A percentile compares a stretch with the other conserved stretches of the same genome.
phyloP scores from a whole-genome alignment of 2,113 vertebrate genomes.

The Anhinga anhinga region DNA sequence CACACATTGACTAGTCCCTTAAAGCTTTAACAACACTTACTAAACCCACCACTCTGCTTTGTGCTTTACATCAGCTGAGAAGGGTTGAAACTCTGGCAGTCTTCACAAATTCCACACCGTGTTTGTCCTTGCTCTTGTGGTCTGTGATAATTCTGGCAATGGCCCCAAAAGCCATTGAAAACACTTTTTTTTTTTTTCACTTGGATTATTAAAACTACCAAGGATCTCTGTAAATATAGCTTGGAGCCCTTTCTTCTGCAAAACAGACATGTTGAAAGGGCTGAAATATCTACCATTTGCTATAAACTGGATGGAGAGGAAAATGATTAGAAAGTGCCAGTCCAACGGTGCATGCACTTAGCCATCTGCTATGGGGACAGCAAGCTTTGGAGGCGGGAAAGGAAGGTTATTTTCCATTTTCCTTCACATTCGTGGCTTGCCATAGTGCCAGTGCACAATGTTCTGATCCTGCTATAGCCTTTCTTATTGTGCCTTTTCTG shows the following conservation, averaged over 20 bases:
- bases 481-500: background rate
- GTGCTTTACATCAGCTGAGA: background rate
- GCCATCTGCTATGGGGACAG: constrained; percentile 11
- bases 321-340: background rate
- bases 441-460: background rate
- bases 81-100: background rate
- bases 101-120: background rate
- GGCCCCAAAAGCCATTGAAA: background rate
- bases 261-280: background rate
- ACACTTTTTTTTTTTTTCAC: constrained; percentile 13
- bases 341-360: background rate
- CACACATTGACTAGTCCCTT: background rate
- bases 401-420: background rate
- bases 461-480: background rate
- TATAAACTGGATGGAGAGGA: background rate
- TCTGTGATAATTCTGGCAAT: background rate
- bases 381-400: background rate
- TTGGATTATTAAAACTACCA: constrained; percentile 5
- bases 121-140: background rate
- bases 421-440: background rate
- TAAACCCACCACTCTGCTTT: background rate
- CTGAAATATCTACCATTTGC: background rate
- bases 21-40: background rate
- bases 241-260: constrained; percentile 24
- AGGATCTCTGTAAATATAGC: background rate